phyloP scores from a whole-genome alignment of 2,888 invertebrate species.

The Papilio elwesi region DNA sequence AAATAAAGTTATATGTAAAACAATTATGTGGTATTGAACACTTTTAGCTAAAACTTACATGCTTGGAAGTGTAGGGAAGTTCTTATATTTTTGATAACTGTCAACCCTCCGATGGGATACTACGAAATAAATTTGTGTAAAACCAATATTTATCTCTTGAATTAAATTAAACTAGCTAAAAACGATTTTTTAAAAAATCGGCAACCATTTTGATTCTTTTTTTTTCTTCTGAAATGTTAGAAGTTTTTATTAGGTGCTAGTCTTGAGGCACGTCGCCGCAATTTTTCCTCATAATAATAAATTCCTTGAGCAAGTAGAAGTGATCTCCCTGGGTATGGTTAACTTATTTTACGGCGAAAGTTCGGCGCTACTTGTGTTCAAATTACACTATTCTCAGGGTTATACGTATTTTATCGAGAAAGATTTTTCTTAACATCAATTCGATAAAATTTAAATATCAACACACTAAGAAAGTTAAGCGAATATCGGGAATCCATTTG shows the following conservation, averaged over 20 bases:
- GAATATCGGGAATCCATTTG: no score
- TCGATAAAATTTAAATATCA: not conserved
- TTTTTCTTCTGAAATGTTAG: constrained; percentile 14
- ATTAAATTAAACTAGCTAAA: no score
- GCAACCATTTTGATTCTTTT: not conserved
- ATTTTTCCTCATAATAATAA: constrained; percentile 81
- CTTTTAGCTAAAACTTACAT: no score
- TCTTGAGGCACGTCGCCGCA: constrained; percentile 47
- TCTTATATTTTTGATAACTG: no score
- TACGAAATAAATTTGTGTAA: no score
- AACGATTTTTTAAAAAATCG: not conserved
- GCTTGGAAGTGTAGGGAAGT: no score
- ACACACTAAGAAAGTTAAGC: not conserved
- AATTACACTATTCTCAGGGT: constrained; percentile 44
- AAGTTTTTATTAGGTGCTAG: constrained; percentile 35
- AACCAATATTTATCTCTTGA: no score
- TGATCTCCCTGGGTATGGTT: constrained; percentile 70
- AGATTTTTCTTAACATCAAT: not conserved
- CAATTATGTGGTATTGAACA: no score
- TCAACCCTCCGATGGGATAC: no score
- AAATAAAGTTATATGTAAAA: no score
- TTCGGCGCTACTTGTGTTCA: constrained; percentile 59
- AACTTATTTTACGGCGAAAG: constrained; percentile 77
- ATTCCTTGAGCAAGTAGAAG: constrained; percentile 73
- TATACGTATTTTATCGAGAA: constrained; percentile 11